phyloP scores from a whole-genome alignment of 2,888 invertebrate species.

The Danaus chrysippus region DNA sequence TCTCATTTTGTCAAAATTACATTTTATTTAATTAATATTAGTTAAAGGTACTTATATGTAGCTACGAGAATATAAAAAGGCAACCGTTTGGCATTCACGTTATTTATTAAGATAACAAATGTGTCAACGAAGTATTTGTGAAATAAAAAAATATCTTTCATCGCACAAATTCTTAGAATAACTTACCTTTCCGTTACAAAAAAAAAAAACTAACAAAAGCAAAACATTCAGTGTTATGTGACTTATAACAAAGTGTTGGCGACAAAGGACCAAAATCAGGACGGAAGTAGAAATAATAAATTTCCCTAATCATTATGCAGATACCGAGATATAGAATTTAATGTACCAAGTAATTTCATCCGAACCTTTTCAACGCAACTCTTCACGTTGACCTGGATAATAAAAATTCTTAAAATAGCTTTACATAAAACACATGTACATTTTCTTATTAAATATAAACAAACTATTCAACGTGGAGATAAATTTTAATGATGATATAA shows the following conservation, averaged over 20 bases:
- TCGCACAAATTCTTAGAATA: conserved; percentile 1
- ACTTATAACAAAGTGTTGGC: conserved; percentile 1
- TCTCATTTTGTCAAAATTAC: neutral
- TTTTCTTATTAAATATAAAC: conserved; percentile 7
- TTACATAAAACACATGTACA: conserved; percentile 8
- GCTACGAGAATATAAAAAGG: neutral
- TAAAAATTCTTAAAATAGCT: conserved; percentile 13
- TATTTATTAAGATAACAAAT: conserved; percentile 17
- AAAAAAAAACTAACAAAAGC: conserved; percentile 8
- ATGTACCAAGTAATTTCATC: neutral
- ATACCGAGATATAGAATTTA: neutral
- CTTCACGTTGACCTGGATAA: conserved; percentile 15
- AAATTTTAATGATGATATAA: neutral
- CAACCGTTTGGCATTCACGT: neutral
- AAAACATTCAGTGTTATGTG: conserved; percentile 4
- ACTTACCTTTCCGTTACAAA: neutral
- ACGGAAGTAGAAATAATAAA: neutral
- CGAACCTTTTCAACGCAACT: conserved; percentile 1
- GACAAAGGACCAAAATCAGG: neutral
- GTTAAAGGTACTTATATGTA: neutral
- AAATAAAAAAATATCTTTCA: conserved; percentile 10
- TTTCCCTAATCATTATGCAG: neutral
- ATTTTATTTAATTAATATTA: neutral
- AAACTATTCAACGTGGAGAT: neutral
- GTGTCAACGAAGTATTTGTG: conserved; percentile 10